phyloP scores from a whole-genome alignment of 1,140 invertebrate species.

The Hypothenemus hampei region DNA sequence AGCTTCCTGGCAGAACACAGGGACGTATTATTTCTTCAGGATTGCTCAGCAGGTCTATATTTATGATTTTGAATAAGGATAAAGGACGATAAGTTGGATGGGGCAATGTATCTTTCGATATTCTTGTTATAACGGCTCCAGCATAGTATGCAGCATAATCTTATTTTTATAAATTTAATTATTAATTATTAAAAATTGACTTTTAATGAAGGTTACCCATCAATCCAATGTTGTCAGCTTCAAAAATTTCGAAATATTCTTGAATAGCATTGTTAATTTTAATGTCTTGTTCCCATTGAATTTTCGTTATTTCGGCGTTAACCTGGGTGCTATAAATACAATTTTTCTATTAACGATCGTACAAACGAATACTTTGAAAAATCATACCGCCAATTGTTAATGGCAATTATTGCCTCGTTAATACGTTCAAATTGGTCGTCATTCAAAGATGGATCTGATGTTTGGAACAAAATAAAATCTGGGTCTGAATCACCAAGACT shows the following conservation, averaged over 20 bases:
- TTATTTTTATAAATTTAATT: conserved; percentile 1
- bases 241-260: conserved; percentile 2
- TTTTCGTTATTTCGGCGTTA: conserved; percentile 2
- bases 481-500: neutral
- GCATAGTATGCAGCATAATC: conserved; percentile 23
- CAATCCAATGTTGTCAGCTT: conserved; percentile 5
- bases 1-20: conserved; percentile 20
- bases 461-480: neutral
- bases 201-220: conserved; percentile 1
- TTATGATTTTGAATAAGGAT: conserved; percentile 16
- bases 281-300: conserved; percentile 10
- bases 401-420: conserved; percentile 4
- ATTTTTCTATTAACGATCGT: neutral
- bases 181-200: neutral
- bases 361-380: conserved; percentile 6
- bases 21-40: conserved; percentile 20
- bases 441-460: neutral
- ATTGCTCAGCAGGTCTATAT: conserved; percentile 17
- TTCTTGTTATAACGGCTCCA: conserved; percentile 7
- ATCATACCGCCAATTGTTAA: conserved; percentile 23
- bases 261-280: conserved; percentile 7
- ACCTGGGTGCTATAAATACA: neutral
- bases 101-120: conserved; percentile 10
- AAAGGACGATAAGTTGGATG: conserved; percentile 15
- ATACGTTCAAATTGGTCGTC: neutral